A percentile compares a stretch with the other conserved stretches of the same genome.
These are phyloP conservation scores for Gyrodactylus salaris DNA, from an alignment of 1,140 invertebrate species.

Conservation along the genomic window DNA sequence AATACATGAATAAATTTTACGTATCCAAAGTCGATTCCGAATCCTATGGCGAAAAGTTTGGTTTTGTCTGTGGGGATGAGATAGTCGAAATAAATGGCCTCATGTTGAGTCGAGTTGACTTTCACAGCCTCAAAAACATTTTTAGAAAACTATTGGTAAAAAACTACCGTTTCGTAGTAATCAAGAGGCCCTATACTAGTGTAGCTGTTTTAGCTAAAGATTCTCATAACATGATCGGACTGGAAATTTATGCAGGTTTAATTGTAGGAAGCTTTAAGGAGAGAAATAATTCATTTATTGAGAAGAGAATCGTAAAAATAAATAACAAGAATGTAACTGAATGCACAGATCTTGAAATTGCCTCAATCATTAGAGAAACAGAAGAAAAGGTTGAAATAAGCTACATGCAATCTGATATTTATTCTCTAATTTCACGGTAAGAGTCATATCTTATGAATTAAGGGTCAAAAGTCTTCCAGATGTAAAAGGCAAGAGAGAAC, in stretches of 20 bases:
- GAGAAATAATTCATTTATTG: background rate
- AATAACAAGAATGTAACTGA: background rate
- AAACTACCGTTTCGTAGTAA: background rate
- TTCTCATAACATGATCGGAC: background rate
- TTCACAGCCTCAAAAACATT: background rate
- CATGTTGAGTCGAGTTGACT: background rate
- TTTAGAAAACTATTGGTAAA: background rate
- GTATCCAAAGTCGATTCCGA: background rate
- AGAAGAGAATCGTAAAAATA: background rate
- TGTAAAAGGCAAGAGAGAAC: too few species aligned
- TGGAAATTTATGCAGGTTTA: background rate
- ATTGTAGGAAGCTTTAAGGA: background rate
- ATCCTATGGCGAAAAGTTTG: background rate
- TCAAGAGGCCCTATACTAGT: background rate
- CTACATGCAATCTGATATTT: too few species aligned
- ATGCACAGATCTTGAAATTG: background rate
- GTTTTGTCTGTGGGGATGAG: background rate
- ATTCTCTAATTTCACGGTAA: too few species aligned
- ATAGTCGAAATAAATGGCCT: background rate
- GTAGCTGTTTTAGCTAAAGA: background rate
- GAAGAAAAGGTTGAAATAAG: too few species aligned
- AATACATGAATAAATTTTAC: background rate
- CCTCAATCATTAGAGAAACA: too few species aligned
- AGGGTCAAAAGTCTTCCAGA: too few species aligned
- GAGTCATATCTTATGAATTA: too few species aligned